Evolutionary conservation across 2,888 invertebrate species (phyloP).

Genomic region (Drosophila formosana): DNA sequence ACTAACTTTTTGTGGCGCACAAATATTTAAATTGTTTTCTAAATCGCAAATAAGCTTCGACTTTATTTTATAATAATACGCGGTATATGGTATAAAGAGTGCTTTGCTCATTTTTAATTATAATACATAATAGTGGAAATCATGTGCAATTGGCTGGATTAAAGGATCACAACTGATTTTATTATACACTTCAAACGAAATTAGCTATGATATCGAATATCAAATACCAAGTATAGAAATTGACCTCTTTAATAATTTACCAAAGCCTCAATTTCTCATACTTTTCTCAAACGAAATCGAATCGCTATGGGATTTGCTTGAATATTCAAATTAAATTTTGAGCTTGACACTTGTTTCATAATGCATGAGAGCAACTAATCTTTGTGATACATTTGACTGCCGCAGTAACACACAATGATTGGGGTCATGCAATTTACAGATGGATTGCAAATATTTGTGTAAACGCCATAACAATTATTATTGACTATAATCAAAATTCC

Average conservation of each 20-base stretch:
- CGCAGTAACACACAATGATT: conserved; percentile 17
- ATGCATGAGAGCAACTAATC: conserved; percentile 2
- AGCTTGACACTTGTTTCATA: conserved; percentile 5
- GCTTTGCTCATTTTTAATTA: conserved; percentile 33
- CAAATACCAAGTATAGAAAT: not conserved
- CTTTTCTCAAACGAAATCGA: not conserved
- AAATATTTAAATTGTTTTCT: conserved; percentile 43
- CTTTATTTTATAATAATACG: conserved; percentile 12
- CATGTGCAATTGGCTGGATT: not conserved
- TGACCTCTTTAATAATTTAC: not conserved
- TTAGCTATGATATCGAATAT: not conserved
- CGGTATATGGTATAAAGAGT: conserved; percentile 1
- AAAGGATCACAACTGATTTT: not conserved
- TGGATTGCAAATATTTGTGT: conserved; percentile 51
- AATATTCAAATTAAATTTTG: conserved; percentile 1
- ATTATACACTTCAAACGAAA: not conserved
- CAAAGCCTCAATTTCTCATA: not conserved
- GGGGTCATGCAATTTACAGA: conserved; percentile 42
- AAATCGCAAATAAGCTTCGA: conserved; percentile 50
- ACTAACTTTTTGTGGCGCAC: conserved; percentile 33
- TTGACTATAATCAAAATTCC: conserved; percentile 53
- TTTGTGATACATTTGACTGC: conserved; percentile 5
- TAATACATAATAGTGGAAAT: conserved; percentile 4
- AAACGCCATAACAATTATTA: conserved; percentile 53
- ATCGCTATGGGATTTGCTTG: not conserved